Percentiles rank a stretch among this genome's conserved stretches.
Evolutionary conservation across 35 echinoderm and acorn worm species (phyloP).

Genomic region (Hemicentrotus pulcherrimus): DNA sequence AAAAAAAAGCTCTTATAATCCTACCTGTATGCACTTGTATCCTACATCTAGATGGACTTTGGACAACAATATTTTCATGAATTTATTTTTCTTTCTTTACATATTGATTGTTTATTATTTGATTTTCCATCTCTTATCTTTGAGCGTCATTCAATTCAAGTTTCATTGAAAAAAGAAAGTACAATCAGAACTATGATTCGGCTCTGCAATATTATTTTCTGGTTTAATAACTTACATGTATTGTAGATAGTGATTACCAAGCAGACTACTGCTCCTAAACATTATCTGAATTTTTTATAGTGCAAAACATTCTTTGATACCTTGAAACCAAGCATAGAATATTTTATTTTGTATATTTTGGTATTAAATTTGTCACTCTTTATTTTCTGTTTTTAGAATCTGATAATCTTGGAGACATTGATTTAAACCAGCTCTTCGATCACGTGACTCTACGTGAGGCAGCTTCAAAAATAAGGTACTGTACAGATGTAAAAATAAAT

Average conservation of each 20-base stretch:
- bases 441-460: slow-evolving; percentile 79
- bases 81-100: too few relatives aligned
- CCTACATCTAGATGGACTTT: too few relatives aligned
- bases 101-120: too few relatives aligned
- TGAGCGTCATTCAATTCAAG: too few relatives aligned
- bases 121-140: too few relatives aligned
- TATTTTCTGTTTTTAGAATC: slow-evolving; percentile 10
- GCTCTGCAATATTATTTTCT: background rate
- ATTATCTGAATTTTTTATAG: too few relatives aligned
- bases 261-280: too few relatives aligned
- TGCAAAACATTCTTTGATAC: background rate
- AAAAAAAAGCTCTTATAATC: too few relatives aligned
- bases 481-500: background rate
- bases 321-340: background rate
- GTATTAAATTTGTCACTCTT: background rate
- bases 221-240: background rate
- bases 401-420: slow-evolving; percentile 66
- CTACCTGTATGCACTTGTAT: too few relatives aligned
- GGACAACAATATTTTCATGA: too few relatives aligned
- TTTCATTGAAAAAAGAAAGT: background rate
- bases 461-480: slow-evolving; percentile 92
- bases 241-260: too few relatives aligned
- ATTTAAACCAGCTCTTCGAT: slow-evolving; percentile 81
- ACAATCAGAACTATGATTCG: background rate
- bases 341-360: background rate